These are phyloP conservation scores for Nomada flava DNA, from an alignment of 2,888 invertebrate species.

Conservation along the genomic window DNA sequence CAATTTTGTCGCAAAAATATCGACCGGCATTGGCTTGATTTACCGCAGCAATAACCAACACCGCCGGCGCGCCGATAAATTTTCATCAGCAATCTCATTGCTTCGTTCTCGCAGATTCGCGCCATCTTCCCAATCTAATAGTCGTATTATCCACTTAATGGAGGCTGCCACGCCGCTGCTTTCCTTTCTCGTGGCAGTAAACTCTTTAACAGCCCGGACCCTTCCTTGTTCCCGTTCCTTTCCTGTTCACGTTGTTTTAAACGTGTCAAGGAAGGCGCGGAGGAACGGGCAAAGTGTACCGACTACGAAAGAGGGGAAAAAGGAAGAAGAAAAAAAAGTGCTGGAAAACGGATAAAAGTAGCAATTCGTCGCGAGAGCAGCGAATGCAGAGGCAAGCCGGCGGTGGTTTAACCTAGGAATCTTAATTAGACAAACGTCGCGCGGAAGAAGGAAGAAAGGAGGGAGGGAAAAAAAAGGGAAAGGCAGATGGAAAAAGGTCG, in stretches of 20 bases:
- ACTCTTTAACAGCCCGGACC: constrained; percentile 8
- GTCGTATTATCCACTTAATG: constrained; percentile 12
- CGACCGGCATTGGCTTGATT: too few species aligned
- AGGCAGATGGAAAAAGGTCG: background rate
- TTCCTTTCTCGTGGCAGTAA: constrained; percentile 5
- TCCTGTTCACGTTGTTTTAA: constrained; percentile 10
- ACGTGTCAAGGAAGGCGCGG: background rate
- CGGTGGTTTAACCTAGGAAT: constrained; percentile 16
- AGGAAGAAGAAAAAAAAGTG: background rate
- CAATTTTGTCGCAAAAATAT: too few species aligned
- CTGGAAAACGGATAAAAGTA: background rate
- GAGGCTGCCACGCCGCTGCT: background rate
- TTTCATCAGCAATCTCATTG: background rate
- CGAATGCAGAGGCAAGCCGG: background rate
- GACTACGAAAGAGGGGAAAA: constrained; percentile 1
- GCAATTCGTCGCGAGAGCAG: constrained; percentile 5
- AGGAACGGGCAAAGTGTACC: background rate
- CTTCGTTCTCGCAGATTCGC: background rate
- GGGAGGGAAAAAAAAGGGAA: background rate
- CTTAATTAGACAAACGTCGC: constrained; percentile 45
- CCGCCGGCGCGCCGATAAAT: background rate
- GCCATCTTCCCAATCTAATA: constrained; percentile 1
- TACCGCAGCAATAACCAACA: too few species aligned
- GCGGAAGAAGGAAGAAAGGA: background rate
- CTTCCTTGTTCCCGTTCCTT: background rate